Conservation (phyloP, 2,888 invertebrate species). For the Cheiracanthium punctorium region DNA sequence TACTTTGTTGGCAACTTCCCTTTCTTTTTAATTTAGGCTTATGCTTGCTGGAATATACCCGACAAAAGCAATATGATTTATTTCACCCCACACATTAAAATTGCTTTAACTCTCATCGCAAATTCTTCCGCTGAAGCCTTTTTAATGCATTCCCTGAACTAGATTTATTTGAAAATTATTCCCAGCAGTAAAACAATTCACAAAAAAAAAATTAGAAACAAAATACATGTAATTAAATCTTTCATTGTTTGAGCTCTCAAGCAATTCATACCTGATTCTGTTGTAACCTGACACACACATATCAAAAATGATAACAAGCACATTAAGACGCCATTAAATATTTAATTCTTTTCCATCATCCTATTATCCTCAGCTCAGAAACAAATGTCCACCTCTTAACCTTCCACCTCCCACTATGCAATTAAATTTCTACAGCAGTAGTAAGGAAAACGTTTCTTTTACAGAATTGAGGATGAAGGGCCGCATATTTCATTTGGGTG, state of each 20-base stretch:
- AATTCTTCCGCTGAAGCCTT: too few relatives aligned
- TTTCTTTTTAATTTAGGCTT: too few relatives aligned
- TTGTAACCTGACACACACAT: background rate
- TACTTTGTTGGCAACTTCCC: too few relatives aligned
- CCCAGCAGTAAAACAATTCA: too few relatives aligned
- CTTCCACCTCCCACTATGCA: slow-evolving; percentile 10
- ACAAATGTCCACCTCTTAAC: background rate
- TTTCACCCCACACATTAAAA: too few relatives aligned
- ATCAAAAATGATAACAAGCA: background rate
- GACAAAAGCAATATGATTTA: too few relatives aligned
- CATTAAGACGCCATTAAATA: background rate
- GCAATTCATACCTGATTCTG: background rate
- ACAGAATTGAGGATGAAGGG: background rate
- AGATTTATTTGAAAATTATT: too few relatives aligned
- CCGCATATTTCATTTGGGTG: background rate
- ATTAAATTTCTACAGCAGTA: background rate
- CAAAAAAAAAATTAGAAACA: too few relatives aligned
- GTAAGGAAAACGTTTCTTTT: background rate
- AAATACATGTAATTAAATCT: background rate
- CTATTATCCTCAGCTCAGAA: background rate
- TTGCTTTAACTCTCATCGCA: too few relatives aligned
- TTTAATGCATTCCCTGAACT: too few relatives aligned
- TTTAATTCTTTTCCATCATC: background rate
- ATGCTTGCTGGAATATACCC: too few relatives aligned
- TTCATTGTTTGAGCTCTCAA: background rate